Conservation (phyloP, 2,888 invertebrate genomes). For the Callyntrura guangdongensis region DNA sequence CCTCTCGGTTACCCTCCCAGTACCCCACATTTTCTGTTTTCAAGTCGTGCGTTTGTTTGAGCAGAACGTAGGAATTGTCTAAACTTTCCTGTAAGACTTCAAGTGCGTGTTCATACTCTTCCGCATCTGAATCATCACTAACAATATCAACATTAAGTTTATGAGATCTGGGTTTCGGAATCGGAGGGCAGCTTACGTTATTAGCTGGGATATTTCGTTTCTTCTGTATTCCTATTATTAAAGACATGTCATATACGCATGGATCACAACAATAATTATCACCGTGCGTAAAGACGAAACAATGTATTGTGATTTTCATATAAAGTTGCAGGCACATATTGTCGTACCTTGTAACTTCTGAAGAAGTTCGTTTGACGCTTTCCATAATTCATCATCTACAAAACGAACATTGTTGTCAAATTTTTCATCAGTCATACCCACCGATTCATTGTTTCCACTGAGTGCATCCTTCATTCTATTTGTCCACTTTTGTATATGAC, state of each 20-base stretch:
- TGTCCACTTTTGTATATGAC: slow-evolving; percentile 73
- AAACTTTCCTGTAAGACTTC: slow-evolving; percentile 41
- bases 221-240: slow-evolving; percentile 59
- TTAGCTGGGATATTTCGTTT: not conserved
- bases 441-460: not conserved
- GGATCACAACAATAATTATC: not conserved
- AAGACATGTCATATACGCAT: not conserved
- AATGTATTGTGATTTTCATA: not conserved
- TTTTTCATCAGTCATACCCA: slow-evolving; percentile 27
- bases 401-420: slow-evolving; percentile 39
- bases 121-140: slow-evolving; percentile 63
- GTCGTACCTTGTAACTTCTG: slow-evolving; percentile 45
- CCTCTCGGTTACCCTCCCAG: too few relatives aligned
- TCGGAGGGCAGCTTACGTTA: slow-evolving; percentile 22
- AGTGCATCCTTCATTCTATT: slow-evolving; percentile 48
- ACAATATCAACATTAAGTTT: slow-evolving; percentile 51
- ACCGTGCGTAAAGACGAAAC: too few relatives aligned
- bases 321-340: not conserved
- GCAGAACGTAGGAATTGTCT: not conserved
- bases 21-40: not conserved
- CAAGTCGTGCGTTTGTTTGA: not conserved
- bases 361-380: slow-evolving; percentile 68
- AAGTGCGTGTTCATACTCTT: slow-evolving; percentile 50
- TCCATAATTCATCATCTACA: slow-evolving; percentile 69
- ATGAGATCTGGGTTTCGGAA: slow-evolving; percentile 58